phyloP scores from a whole-genome alignment of 1,140 invertebrate species.

The Meloidogyne floridensis region DNA sequence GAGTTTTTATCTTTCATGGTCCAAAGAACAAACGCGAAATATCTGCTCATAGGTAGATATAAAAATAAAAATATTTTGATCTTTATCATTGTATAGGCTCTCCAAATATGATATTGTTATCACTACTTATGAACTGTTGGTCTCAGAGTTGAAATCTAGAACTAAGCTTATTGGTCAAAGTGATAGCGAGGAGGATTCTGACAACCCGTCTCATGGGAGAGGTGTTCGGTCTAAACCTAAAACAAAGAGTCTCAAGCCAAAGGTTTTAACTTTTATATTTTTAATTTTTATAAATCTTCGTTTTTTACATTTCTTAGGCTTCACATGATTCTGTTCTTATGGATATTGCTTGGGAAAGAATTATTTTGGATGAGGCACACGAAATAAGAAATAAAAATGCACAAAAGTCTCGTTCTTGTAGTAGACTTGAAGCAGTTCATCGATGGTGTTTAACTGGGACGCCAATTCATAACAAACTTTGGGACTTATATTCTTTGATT shows the following conservation, averaged over 20 bases:
- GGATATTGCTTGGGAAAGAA: conserved; percentile 78
- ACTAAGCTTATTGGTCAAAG: conserved; percentile 15
- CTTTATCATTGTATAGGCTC: conserved; percentile 61
- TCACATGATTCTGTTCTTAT: conserved; percentile 67
- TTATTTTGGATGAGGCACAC: conserved; percentile 91
- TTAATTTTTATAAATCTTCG: neutral
- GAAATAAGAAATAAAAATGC: conserved; percentile 83
- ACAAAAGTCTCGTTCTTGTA: conserved; percentile 75
- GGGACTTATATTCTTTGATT: conserved; percentile 83
- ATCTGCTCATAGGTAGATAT: conserved; percentile 31
- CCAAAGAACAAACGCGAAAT: conserved; percentile 73
- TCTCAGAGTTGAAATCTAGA: conserved; percentile 67
- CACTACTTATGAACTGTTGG: conserved; percentile 70
- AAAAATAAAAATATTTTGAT: conserved; percentile 34
- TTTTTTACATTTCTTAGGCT: neutral
- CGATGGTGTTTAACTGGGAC: conserved; percentile 88
- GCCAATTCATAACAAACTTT: conserved; percentile 88
- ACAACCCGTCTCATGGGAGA: no score
- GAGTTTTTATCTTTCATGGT: conserved; percentile 80
- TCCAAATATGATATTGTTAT: conserved; percentile 70
- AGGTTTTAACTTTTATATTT: conserved; percentile 14
- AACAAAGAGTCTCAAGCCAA: conserved; percentile 43
- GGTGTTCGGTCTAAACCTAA: conserved; percentile 47
- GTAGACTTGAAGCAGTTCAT: conserved; percentile 71
- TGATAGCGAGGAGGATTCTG: conserved; percentile 14